Percentiles rank a stretch among this genome's conserved stretches.
Evolutionary conservation across 2,797 vertebrate species (phyloP).

Genomic region (Propithecus perrieri): DNA sequence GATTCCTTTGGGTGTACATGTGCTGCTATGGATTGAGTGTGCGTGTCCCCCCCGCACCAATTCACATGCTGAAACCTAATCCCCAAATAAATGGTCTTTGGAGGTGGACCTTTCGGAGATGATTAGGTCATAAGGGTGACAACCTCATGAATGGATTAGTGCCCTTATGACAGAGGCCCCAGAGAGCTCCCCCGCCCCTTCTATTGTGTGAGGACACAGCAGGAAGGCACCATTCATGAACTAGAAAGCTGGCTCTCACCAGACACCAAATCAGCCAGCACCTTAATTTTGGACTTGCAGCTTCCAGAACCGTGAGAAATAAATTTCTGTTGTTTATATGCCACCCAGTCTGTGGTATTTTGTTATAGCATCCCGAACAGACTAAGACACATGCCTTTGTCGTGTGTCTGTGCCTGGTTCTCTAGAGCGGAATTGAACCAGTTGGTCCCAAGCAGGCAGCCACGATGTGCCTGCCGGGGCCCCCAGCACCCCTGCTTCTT

Average conservation of each 20-base stretch:
- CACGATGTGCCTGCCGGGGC: not conserved
- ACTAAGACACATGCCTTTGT: not conserved
- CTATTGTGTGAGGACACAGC: not conserved
- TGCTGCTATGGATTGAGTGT: not conserved
- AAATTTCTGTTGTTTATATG: not conserved
- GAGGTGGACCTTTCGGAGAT: not conserved
- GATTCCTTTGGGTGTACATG: not conserved
- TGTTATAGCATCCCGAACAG: not conserved
- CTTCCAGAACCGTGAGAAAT: not conserved
- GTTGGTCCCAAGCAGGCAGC: not conserved
- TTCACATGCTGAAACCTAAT: not conserved
- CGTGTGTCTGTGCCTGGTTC: not conserved
- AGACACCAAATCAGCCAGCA: not conserved
- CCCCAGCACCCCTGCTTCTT: not conserved
- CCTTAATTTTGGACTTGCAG: not conserved
- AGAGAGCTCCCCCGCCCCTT: not conserved
- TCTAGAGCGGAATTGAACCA: not conserved
- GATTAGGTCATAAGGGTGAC: not conserved
- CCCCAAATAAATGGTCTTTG: not conserved
- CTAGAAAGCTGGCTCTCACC: not conserved
- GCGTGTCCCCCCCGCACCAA: fast-evolving
- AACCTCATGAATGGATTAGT: not conserved
- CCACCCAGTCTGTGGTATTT: not conserved
- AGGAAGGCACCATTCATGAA: no score
- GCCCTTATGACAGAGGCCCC: not conserved